A percentile compares a stretch with the other conserved stretches of the same genome.
Evolutionary conservation across 1,140 invertebrate genomes (phyloP).

Genomic region (Atta cephalotes): DNA sequence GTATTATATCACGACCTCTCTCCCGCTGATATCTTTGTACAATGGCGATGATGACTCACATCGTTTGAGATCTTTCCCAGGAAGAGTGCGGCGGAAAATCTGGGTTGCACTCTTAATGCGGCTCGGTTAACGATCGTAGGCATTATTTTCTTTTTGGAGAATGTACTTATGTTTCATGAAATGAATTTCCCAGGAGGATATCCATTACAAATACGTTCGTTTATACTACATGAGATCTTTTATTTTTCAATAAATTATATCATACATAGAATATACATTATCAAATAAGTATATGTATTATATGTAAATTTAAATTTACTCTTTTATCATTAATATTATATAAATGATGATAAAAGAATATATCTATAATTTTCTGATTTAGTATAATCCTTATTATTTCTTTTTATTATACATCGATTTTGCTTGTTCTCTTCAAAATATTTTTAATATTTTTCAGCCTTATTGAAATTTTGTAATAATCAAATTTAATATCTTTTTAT

Average conservation of each 20-base stretch:
- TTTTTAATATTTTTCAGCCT: neutral
- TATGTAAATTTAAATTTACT: no score
- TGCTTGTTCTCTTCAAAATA: neutral
- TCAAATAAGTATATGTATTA: neutral
- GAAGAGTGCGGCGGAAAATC: slow-evolving; percentile 33
- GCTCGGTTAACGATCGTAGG: slow-evolving; percentile 33
- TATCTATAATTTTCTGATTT: neutral
- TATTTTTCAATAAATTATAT: neutral
- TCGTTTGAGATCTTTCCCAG: slow-evolving; percentile 33
- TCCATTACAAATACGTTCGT: neutral
- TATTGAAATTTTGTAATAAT: neutral
- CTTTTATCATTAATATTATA: neutral
- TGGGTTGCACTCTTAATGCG: slow-evolving; percentile 41
- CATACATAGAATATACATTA: no score
- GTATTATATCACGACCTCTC: slow-evolving; percentile 48
- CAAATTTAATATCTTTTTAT: slow-evolving; percentile 20
- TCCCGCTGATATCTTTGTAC: slow-evolving; percentile 33
- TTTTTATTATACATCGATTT: neutral
- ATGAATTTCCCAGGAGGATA: slow-evolving; percentile 24
- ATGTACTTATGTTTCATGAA: neutral
- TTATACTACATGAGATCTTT: neutral
- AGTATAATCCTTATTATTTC: neutral
- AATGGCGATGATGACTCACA: slow-evolving; percentile 56
- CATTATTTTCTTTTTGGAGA: slow-evolving; percentile 32
- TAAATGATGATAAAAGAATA: neutral